Conservation (phyloP, 2,113 vertebrate species). For the Pungitius pungitius region DNA sequence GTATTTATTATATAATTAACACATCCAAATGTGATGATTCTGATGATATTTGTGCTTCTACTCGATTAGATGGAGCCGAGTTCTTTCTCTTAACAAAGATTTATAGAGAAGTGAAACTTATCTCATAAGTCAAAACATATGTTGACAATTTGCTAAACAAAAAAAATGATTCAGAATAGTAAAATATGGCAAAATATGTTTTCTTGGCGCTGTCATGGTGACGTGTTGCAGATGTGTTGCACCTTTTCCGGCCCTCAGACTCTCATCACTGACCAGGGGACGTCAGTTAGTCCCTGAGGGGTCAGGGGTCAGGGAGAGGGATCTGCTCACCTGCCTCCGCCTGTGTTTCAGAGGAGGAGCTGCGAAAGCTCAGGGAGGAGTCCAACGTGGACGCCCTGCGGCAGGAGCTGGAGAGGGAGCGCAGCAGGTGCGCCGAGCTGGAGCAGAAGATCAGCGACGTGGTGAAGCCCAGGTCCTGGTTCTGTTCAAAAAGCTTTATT, state of each 20-base stretch:
- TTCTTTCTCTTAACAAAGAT: too few species aligned
- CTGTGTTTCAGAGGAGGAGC: conserved; percentile 89
- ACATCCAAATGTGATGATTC: too few species aligned
- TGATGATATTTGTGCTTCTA: too few species aligned
- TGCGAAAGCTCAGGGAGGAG: conserved; percentile 92
- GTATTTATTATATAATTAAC: too few species aligned
- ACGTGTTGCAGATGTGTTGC: too few species aligned
- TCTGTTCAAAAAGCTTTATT: background rate
- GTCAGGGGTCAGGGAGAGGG: too few species aligned
- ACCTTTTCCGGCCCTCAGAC: too few species aligned
- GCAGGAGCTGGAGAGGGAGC: conserved; percentile 93
- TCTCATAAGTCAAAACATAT: background rate
- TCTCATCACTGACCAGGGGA: too few species aligned
- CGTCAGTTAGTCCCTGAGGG: too few species aligned
- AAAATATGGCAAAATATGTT: background rate
- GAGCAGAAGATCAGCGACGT: conserved; percentile 91
- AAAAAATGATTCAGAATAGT: background rate
- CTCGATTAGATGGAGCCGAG: too few species aligned
- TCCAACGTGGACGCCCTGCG: conserved; percentile 86
- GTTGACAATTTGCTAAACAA: background rate
- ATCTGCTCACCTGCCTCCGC: too few species aligned
- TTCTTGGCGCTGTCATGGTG: background rate
- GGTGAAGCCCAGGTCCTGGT: conserved; percentile 85
- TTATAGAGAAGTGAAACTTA: too few species aligned
- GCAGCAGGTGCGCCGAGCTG: conserved; percentile 86